These are phyloP conservation scores for Calypte anna DNA, from an alignment of 2,113 vertebrate genomes.

Conservation along the genomic window DNA sequence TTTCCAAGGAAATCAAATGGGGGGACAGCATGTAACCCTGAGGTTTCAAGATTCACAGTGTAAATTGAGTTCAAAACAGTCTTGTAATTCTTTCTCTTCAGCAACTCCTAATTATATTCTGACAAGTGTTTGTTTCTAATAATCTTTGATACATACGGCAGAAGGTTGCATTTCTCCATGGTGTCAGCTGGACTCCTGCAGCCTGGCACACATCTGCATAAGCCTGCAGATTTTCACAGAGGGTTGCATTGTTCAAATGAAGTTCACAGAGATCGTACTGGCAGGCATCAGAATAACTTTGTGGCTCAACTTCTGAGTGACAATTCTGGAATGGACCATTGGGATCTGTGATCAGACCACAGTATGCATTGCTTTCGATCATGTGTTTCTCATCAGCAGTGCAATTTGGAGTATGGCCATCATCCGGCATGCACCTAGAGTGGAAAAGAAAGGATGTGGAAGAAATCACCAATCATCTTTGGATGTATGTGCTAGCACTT, in stretches of 20 bases:
- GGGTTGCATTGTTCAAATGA: conserved; percentile 9
- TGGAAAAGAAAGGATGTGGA: neutral
- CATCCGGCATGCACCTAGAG: conserved; percentile 51
- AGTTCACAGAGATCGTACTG: conserved; percentile 71
- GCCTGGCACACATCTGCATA: conserved; percentile 61
- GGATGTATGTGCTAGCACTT: neutral
- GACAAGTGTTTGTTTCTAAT: neutral
- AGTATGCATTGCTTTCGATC: conserved; percentile 57
- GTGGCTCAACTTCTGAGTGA: conserved; percentile 32
- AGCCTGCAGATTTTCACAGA: conserved; percentile 67
- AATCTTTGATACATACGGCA: conserved; percentile 66
- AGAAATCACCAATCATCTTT: neutral
- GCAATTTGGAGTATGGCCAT: conserved; percentile 51
- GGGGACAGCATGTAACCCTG: neutral
- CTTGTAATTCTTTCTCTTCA: neutral
- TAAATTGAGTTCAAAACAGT: neutral
- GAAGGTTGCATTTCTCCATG: conserved; percentile 70
- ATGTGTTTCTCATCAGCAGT: conserved; percentile 39
- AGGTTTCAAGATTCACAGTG: neutral
- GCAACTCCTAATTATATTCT: neutral
- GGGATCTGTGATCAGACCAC: conserved; percentile 53
- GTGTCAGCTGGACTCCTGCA: conserved; percentile 22
- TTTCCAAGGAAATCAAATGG: neutral
- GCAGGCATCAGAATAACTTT: conserved; percentile 46
- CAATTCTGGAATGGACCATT: conserved; percentile 57